These are phyloP conservation scores for Drosophila takahashii DNA, from an alignment of 1,140 invertebrate genomes.

Conservation along the genomic window DNA sequence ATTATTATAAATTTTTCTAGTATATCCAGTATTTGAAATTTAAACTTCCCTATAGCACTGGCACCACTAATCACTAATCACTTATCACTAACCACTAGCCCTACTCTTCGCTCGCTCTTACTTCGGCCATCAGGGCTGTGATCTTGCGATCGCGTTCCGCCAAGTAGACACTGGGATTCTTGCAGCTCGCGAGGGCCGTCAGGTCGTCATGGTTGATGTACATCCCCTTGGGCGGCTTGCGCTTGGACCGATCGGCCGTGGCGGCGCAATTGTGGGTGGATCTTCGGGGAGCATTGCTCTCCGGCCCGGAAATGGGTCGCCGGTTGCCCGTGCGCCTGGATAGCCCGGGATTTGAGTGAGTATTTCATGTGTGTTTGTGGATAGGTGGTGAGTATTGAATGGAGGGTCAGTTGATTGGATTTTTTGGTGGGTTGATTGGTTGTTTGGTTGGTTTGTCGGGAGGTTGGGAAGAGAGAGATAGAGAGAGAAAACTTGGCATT, in stretches of 20 bases:
- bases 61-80: not conserved
- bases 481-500: constrained; percentile 73
- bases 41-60: not conserved
- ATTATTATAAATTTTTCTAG: too few species aligned
- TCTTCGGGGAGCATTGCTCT: constrained; percentile 78
- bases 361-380: constrained; percentile 4
- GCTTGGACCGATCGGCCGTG: constrained; percentile 90
- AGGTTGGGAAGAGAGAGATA: constrained; percentile 50
- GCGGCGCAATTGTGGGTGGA: constrained; percentile 83
- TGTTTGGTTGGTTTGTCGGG: constrained; percentile 2
- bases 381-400: not conserved
- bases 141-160: constrained; percentile 97
- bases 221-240: constrained; percentile 97
- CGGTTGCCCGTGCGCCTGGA: constrained; percentile 89
- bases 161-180: constrained; percentile 88
- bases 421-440: constrained; percentile 2
- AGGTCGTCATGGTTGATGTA: constrained; percentile 98
- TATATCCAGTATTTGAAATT: too few species aligned
- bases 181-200: constrained; percentile 91
- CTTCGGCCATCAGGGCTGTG: constrained; percentile 96
- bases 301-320: constrained; percentile 89
- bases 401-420: constrained; percentile 4
- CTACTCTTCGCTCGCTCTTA: constrained; percentile 85
- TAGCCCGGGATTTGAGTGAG: not conserved
- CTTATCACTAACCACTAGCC: too few species aligned